Base-by-base conservation (phyloP, 2,113 vertebrate species). In the Ancistrus triradiatus region DNA sequence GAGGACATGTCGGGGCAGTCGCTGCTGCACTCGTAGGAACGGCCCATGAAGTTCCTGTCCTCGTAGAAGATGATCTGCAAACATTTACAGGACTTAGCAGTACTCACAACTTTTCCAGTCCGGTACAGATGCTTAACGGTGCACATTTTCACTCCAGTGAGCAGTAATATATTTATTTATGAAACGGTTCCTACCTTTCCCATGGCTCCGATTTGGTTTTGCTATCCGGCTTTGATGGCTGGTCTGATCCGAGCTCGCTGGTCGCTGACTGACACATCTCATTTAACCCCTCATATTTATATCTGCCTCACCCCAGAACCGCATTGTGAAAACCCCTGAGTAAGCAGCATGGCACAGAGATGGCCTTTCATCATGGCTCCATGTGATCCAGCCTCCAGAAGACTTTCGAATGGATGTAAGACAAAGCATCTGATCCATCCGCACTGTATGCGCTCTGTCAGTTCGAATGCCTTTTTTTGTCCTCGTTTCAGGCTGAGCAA, bases 11-110 rank as follows among this genome's bases (percentile, higher is more conserved):
- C 70, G 2, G 24, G 0, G 7, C 85, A 84, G 78, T 88, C 86
- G 35, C 50, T 83, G 78, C 74, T 81, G 74, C 78, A 82, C 69
- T 86, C 83, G 67, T 83, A 84, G 70, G 78, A 80, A 17, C 76
- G 80, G 22, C 83, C 78, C 69, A 76, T 69, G 68, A 86, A 84
- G 77, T 84, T 83, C 22, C 64, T 75, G 13, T 85, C 84, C 76
- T 87, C 81, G 7, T 79, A 87, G 74, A 85, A 87, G 44, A 76
- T 78, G 37, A 84, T 83, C 81, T 86, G 19, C 7, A 48, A 37
- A 21, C n/a, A n/a, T n/a, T n/a, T 35, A 25, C 6, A 7, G 38
- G 13, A n/a, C 14, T n/a, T n/a, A n/a, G n/a, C n/a, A n/a, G n/a
- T n/a, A n/a, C n/a, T n/a, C n/a, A n/a, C n/a, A n/a, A n/a, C n/a